Evolutionary conservation across 1,140 invertebrate species (phyloP), one percentile per base, ranked within the genome.

Genomic region (Platyura marginata): DNA sequence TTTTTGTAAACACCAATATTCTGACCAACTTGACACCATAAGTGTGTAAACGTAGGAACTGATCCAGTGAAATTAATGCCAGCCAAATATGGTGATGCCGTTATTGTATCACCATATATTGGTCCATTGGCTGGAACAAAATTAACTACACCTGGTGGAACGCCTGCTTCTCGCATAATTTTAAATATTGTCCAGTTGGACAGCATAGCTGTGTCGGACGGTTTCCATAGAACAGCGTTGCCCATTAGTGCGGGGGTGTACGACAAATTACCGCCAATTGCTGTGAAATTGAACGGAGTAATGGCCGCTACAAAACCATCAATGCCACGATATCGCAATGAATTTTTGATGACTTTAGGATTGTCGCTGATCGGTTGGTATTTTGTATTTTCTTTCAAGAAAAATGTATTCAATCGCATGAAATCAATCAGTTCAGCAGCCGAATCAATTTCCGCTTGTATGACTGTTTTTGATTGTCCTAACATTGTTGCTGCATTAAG

Each of bases 221-320:
- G 95, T 63, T 99, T 99, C 95, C 95, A 98, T 39, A 99, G 53
- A 9, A 95, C 87, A 25, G 78, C 76, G 64, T 96, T 96, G n/a
- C 95, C 95, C 88, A 97, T 95, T 25, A 98, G 63, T 35, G 94
- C 91, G 13, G 96, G 95, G 11, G 94, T 93, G 52, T 92, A 89
- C 1, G 88, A 81, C 39, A 99, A 69, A 68, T 99, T 97, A 21
- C 93, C 96, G 45, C 93, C 94, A 56, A 99, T 99, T 8, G 96
- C 96, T 22, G 96, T 98, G 57, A 99, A 99, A 65, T 99, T 99
- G 57, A 99, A 99, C 1, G 96, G 96, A 44, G 91, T 90, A n/a
- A 99, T 77, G 1, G 95, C 91, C 19, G 94, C 94, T 46, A 98
- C 80, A 61, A 99, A 99, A 9, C 95, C 95, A 68, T 98, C 94